A percentile compares a stretch with the other conserved stretches of the same genome.
Conservation (phyloP, 2,797 vertebrate genomes). For the Oreonectes daqikongensis region DNA sequence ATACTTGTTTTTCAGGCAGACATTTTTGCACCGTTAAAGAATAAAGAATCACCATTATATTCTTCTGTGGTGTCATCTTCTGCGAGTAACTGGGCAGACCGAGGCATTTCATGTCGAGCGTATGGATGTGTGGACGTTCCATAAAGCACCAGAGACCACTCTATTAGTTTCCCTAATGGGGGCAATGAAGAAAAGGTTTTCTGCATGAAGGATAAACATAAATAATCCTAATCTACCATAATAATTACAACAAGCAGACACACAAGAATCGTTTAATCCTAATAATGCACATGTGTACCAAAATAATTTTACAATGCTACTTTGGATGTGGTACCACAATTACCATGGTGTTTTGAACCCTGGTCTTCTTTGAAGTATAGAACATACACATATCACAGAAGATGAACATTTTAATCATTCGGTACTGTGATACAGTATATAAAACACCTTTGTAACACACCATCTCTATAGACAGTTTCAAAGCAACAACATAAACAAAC, state of each 20-base stretch:
- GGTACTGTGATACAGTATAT: background rate
- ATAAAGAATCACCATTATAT: conserved; percentile 70
- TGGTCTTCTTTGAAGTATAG: too few species aligned
- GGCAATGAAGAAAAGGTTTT: background rate
- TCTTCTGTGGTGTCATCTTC: conserved; percentile 69
- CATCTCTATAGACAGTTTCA: too few species aligned
- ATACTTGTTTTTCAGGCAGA: too few species aligned
- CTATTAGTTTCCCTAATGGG: conserved; percentile 82
- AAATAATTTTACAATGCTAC: background rate
- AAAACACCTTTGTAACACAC: too few species aligned
- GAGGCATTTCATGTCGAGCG: conserved; percentile 75
- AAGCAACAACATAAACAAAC: too few species aligned
- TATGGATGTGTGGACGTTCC: conserved; percentile 89
- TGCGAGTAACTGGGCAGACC: conserved; percentile 75
- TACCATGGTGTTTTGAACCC: too few species aligned
- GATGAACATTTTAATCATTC: too few species aligned
- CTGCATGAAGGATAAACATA: background rate
- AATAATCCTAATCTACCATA: background rate
- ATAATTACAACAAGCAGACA: background rate
- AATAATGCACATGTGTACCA: background rate
- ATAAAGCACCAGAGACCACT: conserved; percentile 92
- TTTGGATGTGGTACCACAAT: too few species aligned
- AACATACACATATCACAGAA: too few species aligned
- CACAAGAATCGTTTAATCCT: background rate
- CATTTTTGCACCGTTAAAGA: conserved; percentile 5